These are phyloP conservation scores for Gonatopus flavifemur DNA, from an alignment of 1,140 invertebrate genomes.

Conservation along the genomic window DNA sequence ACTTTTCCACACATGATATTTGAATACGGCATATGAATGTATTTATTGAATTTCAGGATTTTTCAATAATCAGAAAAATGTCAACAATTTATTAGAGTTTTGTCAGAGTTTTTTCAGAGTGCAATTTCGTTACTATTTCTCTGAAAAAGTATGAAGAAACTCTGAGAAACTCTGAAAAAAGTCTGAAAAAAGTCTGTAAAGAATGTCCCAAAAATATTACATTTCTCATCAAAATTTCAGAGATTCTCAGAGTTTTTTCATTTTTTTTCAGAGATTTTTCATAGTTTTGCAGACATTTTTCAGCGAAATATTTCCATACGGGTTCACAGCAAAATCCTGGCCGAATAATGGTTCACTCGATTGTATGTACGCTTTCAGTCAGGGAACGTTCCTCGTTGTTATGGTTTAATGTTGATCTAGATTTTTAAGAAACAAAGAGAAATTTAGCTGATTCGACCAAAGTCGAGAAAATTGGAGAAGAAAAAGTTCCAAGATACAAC, in stretches of 20 bases:
- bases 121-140: too few species aligned
- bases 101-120: too few species aligned
- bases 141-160: too few species aligned
- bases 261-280: slow-evolving; percentile 14
- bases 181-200: too few species aligned
- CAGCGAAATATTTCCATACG: neutral
- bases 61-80: too few species aligned
- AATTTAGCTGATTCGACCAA: slow-evolving; percentile 8
- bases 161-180: too few species aligned
- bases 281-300: neutral
- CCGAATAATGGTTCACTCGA: slow-evolving; percentile 41
- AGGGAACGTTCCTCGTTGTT: slow-evolving; percentile 23
- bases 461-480: slow-evolving; percentile 7
- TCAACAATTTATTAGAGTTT: too few species aligned
- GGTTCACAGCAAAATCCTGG: slow-evolving; percentile 21
- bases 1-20: too few species aligned
- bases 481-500: too few species aligned
- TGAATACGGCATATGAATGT: too few species aligned
- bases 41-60: too few species aligned
- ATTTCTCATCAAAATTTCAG: slow-evolving; percentile 12
- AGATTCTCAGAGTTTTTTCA: slow-evolving; percentile 9
- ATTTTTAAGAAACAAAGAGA: slow-evolving; percentile 17
- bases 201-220: too few species aligned
- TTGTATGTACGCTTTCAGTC: slow-evolving; percentile 29
- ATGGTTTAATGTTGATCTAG: slow-evolving; percentile 15